Percentiles rank a stretch among this genome's conserved stretches.
These are phyloP conservation scores for Myotis vivesi DNA, from an alignment of 2,797 vertebrate genomes.

Conservation along the genomic window DNA sequence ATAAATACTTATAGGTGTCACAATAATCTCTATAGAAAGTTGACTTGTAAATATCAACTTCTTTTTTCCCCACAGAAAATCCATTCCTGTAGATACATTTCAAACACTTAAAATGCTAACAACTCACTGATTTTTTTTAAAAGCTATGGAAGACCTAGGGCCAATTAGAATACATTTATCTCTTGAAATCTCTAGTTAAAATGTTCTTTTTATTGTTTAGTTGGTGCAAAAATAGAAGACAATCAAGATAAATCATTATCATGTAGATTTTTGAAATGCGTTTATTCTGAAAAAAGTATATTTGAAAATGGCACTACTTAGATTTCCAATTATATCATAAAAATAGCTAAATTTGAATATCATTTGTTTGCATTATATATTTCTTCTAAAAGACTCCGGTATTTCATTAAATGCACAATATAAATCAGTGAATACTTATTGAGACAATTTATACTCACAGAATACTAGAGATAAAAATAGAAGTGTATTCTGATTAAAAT, in stretches of 20 bases:
- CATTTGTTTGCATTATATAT: background rate
- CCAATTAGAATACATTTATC: conserved; percentile 42
- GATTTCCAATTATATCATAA: background rate
- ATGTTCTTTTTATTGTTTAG: conserved; percentile 70
- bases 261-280: conserved; percentile 65
- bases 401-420: background rate
- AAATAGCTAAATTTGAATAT: conserved; percentile 33
- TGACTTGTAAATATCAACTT: background rate
- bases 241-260: conserved; percentile 63
- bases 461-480: background rate
- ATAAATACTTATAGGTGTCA: background rate
- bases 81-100: background rate
- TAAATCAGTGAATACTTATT: background rate
- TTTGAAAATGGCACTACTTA: conserved; percentile 64
- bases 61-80: background rate
- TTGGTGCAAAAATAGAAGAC: conserved; percentile 65
- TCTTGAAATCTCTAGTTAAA: conserved; percentile 78
- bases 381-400: background rate
- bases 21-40: background rate
- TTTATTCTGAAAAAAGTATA: conserved; percentile 57
- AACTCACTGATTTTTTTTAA: conserved; percentile 74
- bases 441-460: background rate
- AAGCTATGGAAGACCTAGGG: conserved; percentile 35
- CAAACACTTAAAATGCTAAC: conserved; percentile 70
- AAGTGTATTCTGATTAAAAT: background rate